These are phyloP conservation scores for Sorex fumeus DNA, from an alignment of 2,113 vertebrate species.

Conservation along the genomic window DNA sequence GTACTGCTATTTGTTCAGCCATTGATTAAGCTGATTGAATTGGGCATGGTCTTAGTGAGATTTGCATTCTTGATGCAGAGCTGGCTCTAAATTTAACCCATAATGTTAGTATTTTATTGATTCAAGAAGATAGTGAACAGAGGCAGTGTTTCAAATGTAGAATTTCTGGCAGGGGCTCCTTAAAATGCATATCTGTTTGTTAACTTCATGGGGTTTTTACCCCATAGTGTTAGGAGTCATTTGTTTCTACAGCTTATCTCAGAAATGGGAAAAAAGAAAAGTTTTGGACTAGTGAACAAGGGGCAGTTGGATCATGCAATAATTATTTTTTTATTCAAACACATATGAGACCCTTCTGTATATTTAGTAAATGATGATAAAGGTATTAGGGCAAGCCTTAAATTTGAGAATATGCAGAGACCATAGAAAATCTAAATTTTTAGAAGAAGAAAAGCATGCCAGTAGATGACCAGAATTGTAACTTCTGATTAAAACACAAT, in stretches of 20 bases:
- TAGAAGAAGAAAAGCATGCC: conserved; percentile 47
- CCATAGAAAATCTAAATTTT: conserved; percentile 41
- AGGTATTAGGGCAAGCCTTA: conserved; percentile 77
- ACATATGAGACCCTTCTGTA: conserved; percentile 57
- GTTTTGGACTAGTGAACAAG: conserved; percentile 55
- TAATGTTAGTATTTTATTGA: background rate
- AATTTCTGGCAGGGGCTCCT: conserved; percentile 63
- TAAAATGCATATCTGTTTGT: conserved; percentile 44
- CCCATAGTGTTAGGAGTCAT: conserved; percentile 65
- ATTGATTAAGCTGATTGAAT: too few relatives aligned
- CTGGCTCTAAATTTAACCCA: conserved; percentile 57
- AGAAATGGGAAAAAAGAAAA: conserved; percentile 50
- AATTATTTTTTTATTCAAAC: conserved; percentile 56
- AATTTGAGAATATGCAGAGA: conserved; percentile 13
- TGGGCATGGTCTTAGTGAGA: conserved; percentile 66
- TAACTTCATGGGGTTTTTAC: conserved; percentile 61
- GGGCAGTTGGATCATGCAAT: background rate
- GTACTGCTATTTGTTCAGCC: too few relatives aligned
- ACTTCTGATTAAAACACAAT: conserved; percentile 69
- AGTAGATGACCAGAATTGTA: conserved; percentile 58
- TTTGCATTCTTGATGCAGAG: conserved; percentile 59
- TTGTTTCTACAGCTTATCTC: conserved; percentile 60
- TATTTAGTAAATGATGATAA: conserved; percentile 56
- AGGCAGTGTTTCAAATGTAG: conserved; percentile 24
- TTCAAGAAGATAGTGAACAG: conserved; percentile 62